Base-by-base conservation (phyloP, 2,888 invertebrate genomes). In the Helicoverpa assulta region DNA sequence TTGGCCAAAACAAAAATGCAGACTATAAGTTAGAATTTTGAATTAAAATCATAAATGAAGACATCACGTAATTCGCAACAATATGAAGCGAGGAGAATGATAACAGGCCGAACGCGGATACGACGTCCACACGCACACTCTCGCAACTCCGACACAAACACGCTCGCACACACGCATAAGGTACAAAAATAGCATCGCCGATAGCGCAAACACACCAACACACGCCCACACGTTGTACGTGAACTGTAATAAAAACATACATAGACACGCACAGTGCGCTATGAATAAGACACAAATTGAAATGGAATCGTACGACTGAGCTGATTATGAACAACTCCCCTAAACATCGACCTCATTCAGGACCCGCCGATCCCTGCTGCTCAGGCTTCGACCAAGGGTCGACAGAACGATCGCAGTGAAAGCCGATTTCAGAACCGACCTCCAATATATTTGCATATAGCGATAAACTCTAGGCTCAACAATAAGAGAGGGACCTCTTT, bases 201-300 rank as follows among this genome's bases (percentile, higher is more conserved):
- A 95, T 95, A 95, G 93, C 94, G 93, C 94, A 92, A 94, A 93
- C 94, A 94, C 93, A 94, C 94, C 92, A 94, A 94, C 94, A 95
- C 94, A 93, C 94, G 93, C 94, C 93, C 93, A 94, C 95, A 89
- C 90, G 85, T 87, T 88, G 92, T 93, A 93, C 92, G 91, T 93
- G 92, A 93, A 94, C 93, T 92, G 93, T 94, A 93, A 94, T 95
- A 94, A 95, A 93, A 94, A 95, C 94, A 94, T 92, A 93, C 93
- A 91, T 91, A 91, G 83, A 90, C 88, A 90, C 80, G 85, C 85
- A 87, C 87, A 88, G 86, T 86, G 89, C 86, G 91, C 92, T 92
- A 91, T 90, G 92, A 93, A 93, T 92, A 93, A 92, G 86, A 91
- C 88, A 91, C 89, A 88, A 92, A 93, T 93, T 91, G 89, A 92